Percentiles rank a stretch among this genome's conserved stretches.
Evolutionary conservation across 2,888 invertebrate species (phyloP).

Genomic region (Drepana falcataria): DNA sequence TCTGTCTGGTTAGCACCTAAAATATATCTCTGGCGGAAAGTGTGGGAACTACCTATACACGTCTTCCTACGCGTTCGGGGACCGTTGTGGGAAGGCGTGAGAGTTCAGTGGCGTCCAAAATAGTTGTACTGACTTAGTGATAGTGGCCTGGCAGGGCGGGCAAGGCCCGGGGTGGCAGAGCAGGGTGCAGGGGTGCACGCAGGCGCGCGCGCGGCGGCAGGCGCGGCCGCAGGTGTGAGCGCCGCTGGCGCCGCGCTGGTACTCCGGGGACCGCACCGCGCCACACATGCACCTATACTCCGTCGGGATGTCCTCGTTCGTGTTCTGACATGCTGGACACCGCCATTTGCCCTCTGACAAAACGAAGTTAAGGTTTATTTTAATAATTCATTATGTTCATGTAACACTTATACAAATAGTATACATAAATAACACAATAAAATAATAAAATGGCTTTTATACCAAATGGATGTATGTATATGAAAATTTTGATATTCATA

Average conservation of each 20-base stretch:
- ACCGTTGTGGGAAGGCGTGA: too few relatives aligned
- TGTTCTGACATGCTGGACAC: slow-evolving; percentile 97
- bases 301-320: slow-evolving; percentile 83
- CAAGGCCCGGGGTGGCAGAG: slow-evolving; percentile 97
- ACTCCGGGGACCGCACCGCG: slow-evolving; percentile 85
- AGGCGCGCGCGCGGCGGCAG: slow-evolving; percentile 82
- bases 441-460: too few relatives aligned
- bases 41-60: too few relatives aligned
- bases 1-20: too few relatives aligned
- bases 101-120: too few relatives aligned
- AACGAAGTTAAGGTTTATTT: not conserved
- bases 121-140: slow-evolving; percentile 68
- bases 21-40: too few relatives aligned
- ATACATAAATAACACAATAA: too few relatives aligned
- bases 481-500: too few relatives aligned
- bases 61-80: too few relatives aligned
- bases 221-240: slow-evolving; percentile 96
- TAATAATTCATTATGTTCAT: too few relatives aligned
- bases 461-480: too few relatives aligned
- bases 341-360: slow-evolving; percentile 89
- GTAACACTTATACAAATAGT: too few relatives aligned
- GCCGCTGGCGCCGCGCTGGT: slow-evolving; percentile 81
- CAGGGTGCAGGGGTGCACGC: slow-evolving; percentile 85
- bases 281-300: slow-evolving; percentile 96
- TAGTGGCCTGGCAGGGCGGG: slow-evolving; percentile 90